These are phyloP conservation scores for Saccostrea glomerata DNA, from an alignment of 1,140 invertebrate species.

Conservation along the genomic window DNA sequence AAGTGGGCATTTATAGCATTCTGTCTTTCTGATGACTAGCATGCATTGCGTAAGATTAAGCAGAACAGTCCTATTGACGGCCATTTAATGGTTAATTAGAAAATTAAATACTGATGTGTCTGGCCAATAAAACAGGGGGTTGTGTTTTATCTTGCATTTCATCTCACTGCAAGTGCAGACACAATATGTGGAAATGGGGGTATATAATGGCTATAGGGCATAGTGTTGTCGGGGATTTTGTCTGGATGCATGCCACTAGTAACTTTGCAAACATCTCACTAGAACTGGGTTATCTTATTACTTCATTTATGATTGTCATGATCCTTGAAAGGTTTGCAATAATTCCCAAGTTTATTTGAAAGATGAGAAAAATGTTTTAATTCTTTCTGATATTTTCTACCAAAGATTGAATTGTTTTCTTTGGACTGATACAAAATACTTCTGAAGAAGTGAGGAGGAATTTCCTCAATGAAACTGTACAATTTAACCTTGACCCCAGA, in stretches of 20 bases:
- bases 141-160: conserved; percentile 17
- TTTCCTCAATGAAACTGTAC: not conserved
- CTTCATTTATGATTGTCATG: no score
- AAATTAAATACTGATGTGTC: conserved; percentile 32
- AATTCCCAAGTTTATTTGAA: no score
- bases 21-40: not conserved
- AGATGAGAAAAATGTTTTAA: no score
- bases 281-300: no score
- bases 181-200: conserved; percentile 12
- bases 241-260: not conserved
- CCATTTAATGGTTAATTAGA: conserved; percentile 36
- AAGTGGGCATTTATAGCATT: conserved; percentile 26
- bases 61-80: not conserved
- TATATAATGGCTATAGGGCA: conserved; percentile 1
- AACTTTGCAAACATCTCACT: not conserved
- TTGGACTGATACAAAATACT: no score
- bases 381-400: no score
- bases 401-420: no score
- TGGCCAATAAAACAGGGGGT: not conserved
- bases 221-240: not conserved
- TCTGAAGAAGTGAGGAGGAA: not conserved
- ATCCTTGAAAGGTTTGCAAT: no score
- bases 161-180: not conserved
- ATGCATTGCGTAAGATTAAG: conserved; percentile 13
- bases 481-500: no score